Conservation (phyloP, 64 coral and sea anemone genomes). For the Montipora cactus region DNA sequence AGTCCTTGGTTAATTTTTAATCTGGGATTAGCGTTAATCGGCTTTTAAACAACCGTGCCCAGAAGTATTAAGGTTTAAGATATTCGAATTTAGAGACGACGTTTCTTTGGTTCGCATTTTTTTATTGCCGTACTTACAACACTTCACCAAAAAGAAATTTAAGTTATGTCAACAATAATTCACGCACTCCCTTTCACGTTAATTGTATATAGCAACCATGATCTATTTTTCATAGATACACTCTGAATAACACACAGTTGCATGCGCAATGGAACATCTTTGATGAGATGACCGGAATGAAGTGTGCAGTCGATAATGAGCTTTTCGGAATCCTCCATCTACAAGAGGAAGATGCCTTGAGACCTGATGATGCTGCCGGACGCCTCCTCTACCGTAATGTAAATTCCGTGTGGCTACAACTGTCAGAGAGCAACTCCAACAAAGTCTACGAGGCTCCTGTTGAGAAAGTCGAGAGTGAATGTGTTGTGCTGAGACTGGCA, state of each 20-base stretch:
- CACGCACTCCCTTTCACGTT: too few species aligned
- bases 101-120: too few species aligned
- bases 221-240: neutral
- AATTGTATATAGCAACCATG: neutral
- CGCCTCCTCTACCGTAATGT: conserved; percentile 74
- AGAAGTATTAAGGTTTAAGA: too few species aligned
- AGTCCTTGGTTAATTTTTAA: too few species aligned
- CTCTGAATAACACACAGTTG: neutral
- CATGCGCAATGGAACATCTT: neutral
- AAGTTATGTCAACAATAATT: too few species aligned
- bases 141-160: too few species aligned
- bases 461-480: conserved; percentile 55
- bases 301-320: conserved; percentile 11
- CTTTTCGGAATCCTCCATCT: conserved; percentile 29
- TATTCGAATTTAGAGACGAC: too few species aligned
- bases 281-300: conserved; percentile 20
- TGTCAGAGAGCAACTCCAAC: neutral
- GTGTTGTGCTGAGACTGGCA: conserved; percentile 52
- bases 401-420: conserved; percentile 61
- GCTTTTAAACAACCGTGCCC: too few species aligned
- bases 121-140: too few species aligned
- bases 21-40: too few species aligned
- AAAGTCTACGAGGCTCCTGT: conserved; percentile 72
- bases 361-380: conserved; percentile 80
- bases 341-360: conserved; percentile 44